Conservation (phyloP, 2,888 invertebrate species). For the Apodemia zela region DNA sequence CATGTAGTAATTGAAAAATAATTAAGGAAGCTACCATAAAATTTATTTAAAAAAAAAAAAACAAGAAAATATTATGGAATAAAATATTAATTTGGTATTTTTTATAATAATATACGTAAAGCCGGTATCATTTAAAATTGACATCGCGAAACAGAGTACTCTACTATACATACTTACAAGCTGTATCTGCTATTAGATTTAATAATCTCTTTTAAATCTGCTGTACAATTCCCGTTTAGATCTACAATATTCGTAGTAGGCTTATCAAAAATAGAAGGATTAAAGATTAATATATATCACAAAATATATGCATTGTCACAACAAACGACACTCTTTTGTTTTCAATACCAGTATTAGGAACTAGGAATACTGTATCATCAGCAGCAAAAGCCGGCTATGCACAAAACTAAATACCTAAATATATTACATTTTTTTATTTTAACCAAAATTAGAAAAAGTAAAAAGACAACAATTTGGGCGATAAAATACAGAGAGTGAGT, state of each 20-base stretch:
- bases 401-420: slow-evolving; percentile 17
- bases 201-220: slow-evolving; percentile 41
- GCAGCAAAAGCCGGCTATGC: slow-evolving; percentile 12
- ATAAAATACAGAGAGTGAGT: too few relatives aligned
- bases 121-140: slow-evolving; percentile 30
- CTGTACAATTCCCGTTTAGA: slow-evolving; percentile 66
- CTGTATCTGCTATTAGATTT: slow-evolving; percentile 40
- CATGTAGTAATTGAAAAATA: not conserved
- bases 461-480: too few relatives aligned
- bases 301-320: slow-evolving; percentile 78
- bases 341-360: slow-evolving; percentile 54
- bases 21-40: not conserved
- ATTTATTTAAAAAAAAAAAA: not conserved
- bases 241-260: slow-evolving; percentile 69
- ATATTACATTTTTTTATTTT: too few relatives aligned
- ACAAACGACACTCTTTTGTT: slow-evolving; percentile 59
- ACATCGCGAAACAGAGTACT: slow-evolving; percentile 40
- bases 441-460: too few relatives aligned
- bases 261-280: slow-evolving; percentile 80
- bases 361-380: slow-evolving; percentile 29
- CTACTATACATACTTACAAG: slow-evolving; percentile 34
- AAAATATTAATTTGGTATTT: not conserved
- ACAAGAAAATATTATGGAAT: not conserved
- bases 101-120: not conserved
- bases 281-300: slow-evolving; percentile 75